Conservation (phyloP, 2,797 vertebrate genomes). For the Acanthurus leucopareius region DNA sequence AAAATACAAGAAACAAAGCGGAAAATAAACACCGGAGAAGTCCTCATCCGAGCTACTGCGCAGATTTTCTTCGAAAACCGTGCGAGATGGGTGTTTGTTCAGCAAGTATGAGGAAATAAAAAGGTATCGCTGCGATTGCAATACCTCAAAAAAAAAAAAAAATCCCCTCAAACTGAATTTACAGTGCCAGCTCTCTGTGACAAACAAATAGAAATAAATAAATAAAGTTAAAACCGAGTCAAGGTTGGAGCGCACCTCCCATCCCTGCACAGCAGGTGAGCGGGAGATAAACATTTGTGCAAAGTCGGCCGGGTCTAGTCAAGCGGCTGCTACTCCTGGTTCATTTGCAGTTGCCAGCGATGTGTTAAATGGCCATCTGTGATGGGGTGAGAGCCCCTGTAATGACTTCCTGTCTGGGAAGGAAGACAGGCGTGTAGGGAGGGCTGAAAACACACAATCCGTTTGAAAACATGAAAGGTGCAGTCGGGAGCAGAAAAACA, state of each 20-base stretch:
- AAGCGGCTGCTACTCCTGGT: constrained; percentile 70
- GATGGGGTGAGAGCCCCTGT: constrained; percentile 75
- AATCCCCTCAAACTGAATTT: constrained; percentile 2
- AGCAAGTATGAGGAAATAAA: constrained; percentile 9
- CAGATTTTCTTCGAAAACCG: not conserved
- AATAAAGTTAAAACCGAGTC: constrained; percentile 42
- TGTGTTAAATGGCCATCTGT: constrained; percentile 86
- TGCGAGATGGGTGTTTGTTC: constrained; percentile 30
- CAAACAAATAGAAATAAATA: constrained; percentile 46
- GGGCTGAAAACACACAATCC: constrained; percentile 42
- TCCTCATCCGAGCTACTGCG: not conserved
- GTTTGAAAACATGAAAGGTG: constrained; percentile 52
- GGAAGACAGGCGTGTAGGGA: constrained; percentile 58
- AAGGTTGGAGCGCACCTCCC: constrained; percentile 57
- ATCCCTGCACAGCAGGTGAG: constrained; percentile 73
- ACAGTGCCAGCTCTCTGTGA: constrained; percentile 23
- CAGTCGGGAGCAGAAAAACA: constrained; percentile 24
- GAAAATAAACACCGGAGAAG: constrained; percentile 20
- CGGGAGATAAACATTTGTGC: constrained; percentile 77
- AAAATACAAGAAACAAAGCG: constrained; percentile 7
- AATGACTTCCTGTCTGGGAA: constrained; percentile 80
- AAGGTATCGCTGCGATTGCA: not conserved
- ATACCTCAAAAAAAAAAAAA: not conserved
- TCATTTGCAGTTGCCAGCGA: constrained; percentile 82
- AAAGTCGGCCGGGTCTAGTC: constrained; percentile 68